Evolutionary conservation across 2,797 vertebrate genomes (phyloP), one percentile per base, ranked within the genome.

Genomic region (Pangasius macronema): DNA sequence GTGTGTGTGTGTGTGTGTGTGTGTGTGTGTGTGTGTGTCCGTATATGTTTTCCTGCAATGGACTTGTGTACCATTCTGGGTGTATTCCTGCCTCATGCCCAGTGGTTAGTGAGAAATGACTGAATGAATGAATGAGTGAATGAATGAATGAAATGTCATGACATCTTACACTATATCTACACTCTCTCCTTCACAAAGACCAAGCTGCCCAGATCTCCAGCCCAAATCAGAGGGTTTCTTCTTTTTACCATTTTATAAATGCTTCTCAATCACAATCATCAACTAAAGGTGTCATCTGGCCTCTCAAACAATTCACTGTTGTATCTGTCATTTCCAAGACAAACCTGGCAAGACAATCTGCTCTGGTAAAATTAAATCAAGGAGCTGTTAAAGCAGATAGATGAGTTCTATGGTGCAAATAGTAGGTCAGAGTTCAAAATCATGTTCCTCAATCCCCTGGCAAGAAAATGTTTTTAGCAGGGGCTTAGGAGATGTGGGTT

Each of bases 401-500:
- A 42, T 61, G 24, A 7, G 11, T 24, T 77, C n/a, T 24, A 13
- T 24, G 53, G 30, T 80, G 22, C 53, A 59, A 79, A 80, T 59
- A 59, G 24, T 80, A 33, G 36, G 57, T 81, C 61, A 39, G 30
- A 55, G 42, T n/a, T 80, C 46, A 80, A 86, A 68, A 68, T 86
- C 85, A 53, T 55, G 27, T 20, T 68, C 3, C 61, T 80, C 33
- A 55, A 39, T 16, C 14, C 33, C 59, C 72, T 49, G 36, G 18
- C 13, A 49, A 5, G 11, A 65, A 30, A 13, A 53, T 14, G 2
- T 1, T 30, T 53, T 51, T 51, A 59, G 20, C 79, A 42, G 63
- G 63, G n/a, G 13, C 2, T 68, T 68, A 22, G 42, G 14, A 49
- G 27, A 49, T 36, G 5, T 81, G 33, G 11, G 27, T 55, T 10